These are phyloP conservation scores for Cololabis saira DNA, from an alignment of 2,113 vertebrate genomes.

Conservation along the genomic window DNA sequence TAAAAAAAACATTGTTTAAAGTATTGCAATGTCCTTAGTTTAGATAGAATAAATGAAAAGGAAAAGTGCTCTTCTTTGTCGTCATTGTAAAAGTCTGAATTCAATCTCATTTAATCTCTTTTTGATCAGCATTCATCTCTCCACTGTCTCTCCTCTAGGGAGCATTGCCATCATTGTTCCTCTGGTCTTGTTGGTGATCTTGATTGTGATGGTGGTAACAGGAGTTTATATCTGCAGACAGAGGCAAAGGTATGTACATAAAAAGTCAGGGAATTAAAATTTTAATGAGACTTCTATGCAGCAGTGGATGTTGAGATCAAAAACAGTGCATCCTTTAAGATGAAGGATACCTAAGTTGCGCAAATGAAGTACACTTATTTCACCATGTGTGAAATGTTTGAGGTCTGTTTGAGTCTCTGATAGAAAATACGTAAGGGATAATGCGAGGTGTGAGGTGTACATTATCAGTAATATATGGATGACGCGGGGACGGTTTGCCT, in stretches of 20 bases:
- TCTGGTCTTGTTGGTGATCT: conserved; percentile 91
- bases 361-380: conserved; percentile 15
- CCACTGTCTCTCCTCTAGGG: conserved; percentile 81
- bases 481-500: too few relatives aligned
- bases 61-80: conserved; percentile 4
- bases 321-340: conserved; percentile 14
- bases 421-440: too few relatives aligned
- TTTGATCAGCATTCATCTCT: conserved; percentile 31
- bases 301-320: conserved; percentile 29
- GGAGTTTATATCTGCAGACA: conserved; percentile 95
- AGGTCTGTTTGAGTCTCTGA: not conserved
- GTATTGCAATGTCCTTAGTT: not conserved
- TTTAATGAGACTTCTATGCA: conserved; percentile 14
- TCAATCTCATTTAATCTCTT: conserved; percentile 21
- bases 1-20: not conserved
- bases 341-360: conserved; percentile 19
- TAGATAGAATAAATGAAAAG: conserved; percentile 1
- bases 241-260: conserved; percentile 88
- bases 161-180: conserved; percentile 98
- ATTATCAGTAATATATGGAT: too few relatives aligned
- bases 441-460: too few relatives aligned
- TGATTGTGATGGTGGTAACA: conserved; percentile 92
- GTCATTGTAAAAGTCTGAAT: conserved; percentile 14
- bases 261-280: not conserved
- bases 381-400: not conserved